phyloP scores from a whole-genome alignment of 2,113 vertebrate species.

The Scolopax mira region DNA sequence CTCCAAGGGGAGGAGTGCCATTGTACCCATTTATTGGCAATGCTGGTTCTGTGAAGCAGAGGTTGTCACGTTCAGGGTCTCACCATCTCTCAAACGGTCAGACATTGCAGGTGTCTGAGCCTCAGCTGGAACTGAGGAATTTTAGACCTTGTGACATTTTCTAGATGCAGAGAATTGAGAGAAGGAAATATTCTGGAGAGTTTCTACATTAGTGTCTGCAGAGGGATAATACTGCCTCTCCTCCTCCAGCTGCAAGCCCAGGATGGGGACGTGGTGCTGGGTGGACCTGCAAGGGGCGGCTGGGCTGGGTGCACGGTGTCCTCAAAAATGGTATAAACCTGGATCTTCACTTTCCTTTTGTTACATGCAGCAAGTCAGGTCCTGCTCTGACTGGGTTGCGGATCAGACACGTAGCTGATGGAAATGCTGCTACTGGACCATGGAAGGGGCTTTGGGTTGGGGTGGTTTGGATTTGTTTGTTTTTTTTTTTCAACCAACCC shows the following conservation, averaged over 20 bases:
- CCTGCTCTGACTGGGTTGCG: not conserved
- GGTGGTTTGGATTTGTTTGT: no score
- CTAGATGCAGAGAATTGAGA: not conserved
- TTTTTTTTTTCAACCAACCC: not conserved
- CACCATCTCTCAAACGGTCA: fast-evolving
- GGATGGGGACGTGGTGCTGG: not conserved
- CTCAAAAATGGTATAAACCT: not conserved
- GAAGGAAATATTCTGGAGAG: not conserved
- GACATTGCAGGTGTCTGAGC: not conserved
- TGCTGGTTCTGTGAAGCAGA: not conserved
- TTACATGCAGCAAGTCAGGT: not conserved
- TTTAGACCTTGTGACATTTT: not conserved
- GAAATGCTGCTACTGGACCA: not conserved
- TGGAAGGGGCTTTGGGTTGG: not conserved
- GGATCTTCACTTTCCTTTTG: not conserved
- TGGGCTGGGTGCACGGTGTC: not conserved
- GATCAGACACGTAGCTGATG: not conserved
- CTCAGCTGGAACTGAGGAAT: not conserved
- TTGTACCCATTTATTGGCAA: not conserved
- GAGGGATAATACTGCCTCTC: not conserved
- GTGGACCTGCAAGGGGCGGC: fast-evolving
- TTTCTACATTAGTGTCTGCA: not conserved
- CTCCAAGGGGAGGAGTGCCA: not conserved
- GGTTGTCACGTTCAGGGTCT: not conserved
- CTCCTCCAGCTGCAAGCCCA: not conserved